phyloP scores from a whole-genome alignment of 30 jellyfish, hydroid and myxozoan genomes.

The Hydractinia symbiolongicarpus region DNA sequence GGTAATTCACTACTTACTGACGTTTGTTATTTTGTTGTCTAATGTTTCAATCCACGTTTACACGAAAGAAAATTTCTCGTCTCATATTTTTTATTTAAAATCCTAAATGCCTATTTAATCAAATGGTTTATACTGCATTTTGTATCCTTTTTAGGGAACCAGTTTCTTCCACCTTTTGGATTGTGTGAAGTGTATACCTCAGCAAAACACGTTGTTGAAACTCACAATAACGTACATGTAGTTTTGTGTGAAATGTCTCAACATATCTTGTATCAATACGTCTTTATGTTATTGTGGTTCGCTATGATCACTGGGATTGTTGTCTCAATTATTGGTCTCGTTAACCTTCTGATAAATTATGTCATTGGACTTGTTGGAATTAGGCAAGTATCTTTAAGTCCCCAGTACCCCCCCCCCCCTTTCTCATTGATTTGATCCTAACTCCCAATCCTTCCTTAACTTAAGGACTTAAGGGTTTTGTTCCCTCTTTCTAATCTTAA shows the following conservation, averaged over 20 bases:
- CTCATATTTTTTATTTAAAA: too few species aligned
- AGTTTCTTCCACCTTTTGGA: slow-evolving; percentile 37
- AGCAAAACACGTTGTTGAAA: slow-evolving; percentile 20
- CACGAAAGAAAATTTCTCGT: too few species aligned
- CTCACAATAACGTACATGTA: not conserved
- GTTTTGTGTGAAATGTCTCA: slow-evolving; percentile 35
- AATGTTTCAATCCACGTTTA: not conserved
- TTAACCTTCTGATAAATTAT: slow-evolving; percentile 8
- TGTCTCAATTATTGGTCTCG: slow-evolving; percentile 22
- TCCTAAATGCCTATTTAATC: too few species aligned
- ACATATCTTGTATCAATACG: slow-evolving; percentile 27
- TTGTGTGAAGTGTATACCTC: slow-evolving; percentile 33
- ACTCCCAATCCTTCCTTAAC: too few species aligned
- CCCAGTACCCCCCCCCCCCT: too few species aligned
- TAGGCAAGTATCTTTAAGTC: slow-evolving; percentile 13
- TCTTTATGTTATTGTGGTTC: slow-evolving; percentile 24
- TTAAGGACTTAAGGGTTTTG: too few species aligned
- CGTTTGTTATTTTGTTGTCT: not conserved
- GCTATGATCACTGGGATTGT: slow-evolving; percentile 32
- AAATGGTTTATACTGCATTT: too few species aligned
- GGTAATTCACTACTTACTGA: slow-evolving; percentile 5
- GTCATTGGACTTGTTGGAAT: slow-evolving; percentile 22
- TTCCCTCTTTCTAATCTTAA: too few species aligned
- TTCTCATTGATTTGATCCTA: too few species aligned
- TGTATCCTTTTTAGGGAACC: slow-evolving; percentile 18